phyloP scores from a whole-genome alignment of 2,888 invertebrate genomes.

The Spialia ferax region DNA sequence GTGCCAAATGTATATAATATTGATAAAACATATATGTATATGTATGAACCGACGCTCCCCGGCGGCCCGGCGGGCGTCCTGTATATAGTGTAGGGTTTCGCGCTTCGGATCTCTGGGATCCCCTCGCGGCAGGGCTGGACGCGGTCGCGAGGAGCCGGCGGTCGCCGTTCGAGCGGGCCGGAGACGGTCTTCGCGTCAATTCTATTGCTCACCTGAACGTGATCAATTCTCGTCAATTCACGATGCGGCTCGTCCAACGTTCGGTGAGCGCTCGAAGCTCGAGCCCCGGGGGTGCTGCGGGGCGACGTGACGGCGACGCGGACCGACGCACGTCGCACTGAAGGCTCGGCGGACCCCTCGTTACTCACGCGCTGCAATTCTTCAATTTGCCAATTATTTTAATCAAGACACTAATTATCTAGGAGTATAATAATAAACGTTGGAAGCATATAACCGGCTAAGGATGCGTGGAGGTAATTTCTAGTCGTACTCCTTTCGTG shows the following conservation, averaged over 20 bases:
- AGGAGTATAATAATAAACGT: slow-evolving; percentile 38
- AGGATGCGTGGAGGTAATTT: slow-evolving; percentile 61
- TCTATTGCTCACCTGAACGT: slow-evolving; percentile 48
- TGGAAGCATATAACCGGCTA: slow-evolving; percentile 38
- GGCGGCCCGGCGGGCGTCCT: slow-evolving; percentile 46
- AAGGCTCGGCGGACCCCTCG: slow-evolving; percentile 23
- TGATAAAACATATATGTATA: slow-evolving; percentile 53
- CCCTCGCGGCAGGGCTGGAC: slow-evolving; percentile 2
- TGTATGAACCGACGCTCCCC: slow-evolving; percentile 56
- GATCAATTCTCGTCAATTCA: slow-evolving; percentile 72
- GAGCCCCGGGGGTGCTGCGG: background rate
- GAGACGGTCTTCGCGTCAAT: background rate
- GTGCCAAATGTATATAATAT: slow-evolving; percentile 85
- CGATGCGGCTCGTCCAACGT: slow-evolving; percentile 47
- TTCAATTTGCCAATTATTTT: slow-evolving; percentile 51
- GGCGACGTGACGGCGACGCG: background rate
- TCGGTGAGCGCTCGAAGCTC: background rate
- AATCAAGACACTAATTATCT: slow-evolving; percentile 39
- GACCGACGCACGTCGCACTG: slow-evolving; percentile 21
- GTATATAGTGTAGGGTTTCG: slow-evolving; percentile 52
- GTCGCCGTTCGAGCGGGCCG: background rate
- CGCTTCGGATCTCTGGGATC: slow-evolving; percentile 12
- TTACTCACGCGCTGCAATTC: slow-evolving; percentile 41
- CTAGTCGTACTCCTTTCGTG: slow-evolving; percentile 83
- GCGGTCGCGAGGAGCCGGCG: too few species aligned